Conservation (phyloP, 1,140 invertebrate species). For the Cheumatopsyche charites region DNA sequence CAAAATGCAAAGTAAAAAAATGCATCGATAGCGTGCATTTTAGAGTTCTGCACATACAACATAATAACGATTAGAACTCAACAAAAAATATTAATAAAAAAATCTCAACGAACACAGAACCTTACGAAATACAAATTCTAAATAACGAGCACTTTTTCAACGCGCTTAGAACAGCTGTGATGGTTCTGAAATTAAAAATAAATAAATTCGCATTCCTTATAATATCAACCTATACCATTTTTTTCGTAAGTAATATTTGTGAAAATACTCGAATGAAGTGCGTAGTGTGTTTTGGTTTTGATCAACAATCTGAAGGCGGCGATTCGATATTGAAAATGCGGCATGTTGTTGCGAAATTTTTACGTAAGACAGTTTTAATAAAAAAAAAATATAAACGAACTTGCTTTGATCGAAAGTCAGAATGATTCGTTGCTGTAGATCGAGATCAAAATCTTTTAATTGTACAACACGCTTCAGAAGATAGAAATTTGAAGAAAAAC, state of each 20-base stretch:
- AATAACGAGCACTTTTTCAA: no score
- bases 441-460: constrained; percentile 32
- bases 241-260: no score
- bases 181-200: no score
- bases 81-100: no score
- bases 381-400: neutral
- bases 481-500: neutral
- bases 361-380: neutral
- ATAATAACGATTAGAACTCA: no score
- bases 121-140: no score
- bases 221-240: no score
- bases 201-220: no score
- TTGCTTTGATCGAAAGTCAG: constrained; percentile 29
- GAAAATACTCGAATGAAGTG: no score
- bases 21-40: constrained; percentile 10
- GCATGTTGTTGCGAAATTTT: constrained; percentile 14
- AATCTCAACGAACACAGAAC: no score
- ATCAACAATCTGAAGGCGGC: neutral
- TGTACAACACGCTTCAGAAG: constrained; percentile 10
- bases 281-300: neutral
- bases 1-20: neutral
- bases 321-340: constrained; percentile 10
- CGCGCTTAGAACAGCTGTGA: no score
- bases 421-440: neutral
- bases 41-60: no score